phyloP scores from a whole-genome alignment of 1,140 invertebrate species.

The Sycobia sp. region DNA sequence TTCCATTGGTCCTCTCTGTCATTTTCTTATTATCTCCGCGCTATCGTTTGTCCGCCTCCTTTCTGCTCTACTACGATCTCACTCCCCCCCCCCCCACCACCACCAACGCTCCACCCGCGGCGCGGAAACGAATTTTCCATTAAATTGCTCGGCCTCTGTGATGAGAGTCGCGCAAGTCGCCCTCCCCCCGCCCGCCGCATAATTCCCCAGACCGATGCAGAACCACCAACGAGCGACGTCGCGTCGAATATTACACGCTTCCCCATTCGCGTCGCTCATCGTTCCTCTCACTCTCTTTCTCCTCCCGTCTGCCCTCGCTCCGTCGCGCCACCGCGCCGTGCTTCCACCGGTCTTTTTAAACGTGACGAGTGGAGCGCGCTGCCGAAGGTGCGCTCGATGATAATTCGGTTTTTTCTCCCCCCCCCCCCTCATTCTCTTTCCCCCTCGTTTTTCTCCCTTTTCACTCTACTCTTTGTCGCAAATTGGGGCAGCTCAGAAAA shows the following conservation, averaged over 20 bases:
- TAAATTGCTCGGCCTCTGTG: constrained; percentile 13
- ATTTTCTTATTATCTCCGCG: constrained; percentile 18
- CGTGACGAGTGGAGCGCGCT: neutral
- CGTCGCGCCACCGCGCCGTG: neutral
- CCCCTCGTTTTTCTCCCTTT: too few species aligned
- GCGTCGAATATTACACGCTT: constrained; percentile 28
- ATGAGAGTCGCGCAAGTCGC: neutral
- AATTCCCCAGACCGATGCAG: constrained; percentile 20
- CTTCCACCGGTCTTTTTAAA: constrained; percentile 13
- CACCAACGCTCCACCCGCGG: neutral
- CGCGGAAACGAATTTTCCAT: constrained; percentile 14
- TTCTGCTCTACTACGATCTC: too few species aligned
- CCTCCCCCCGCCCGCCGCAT: neutral
- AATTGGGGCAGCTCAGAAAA: too few species aligned
- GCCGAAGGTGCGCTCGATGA: constrained; percentile 19
- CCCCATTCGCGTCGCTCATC: neutral
- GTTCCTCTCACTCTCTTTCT: neutral
- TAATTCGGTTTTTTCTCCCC: constrained; percentile 19
- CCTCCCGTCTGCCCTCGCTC: neutral
- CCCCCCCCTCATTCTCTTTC: constrained; percentile 14
- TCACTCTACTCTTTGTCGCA: too few species aligned
- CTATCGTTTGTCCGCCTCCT: neutral
- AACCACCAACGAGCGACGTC: too few species aligned
- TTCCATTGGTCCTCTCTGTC: constrained; percentile 4
- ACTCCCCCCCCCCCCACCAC: neutral